Conservation (phyloP, 2,888 invertebrate species). For the Deroplatys truncata region DNA sequence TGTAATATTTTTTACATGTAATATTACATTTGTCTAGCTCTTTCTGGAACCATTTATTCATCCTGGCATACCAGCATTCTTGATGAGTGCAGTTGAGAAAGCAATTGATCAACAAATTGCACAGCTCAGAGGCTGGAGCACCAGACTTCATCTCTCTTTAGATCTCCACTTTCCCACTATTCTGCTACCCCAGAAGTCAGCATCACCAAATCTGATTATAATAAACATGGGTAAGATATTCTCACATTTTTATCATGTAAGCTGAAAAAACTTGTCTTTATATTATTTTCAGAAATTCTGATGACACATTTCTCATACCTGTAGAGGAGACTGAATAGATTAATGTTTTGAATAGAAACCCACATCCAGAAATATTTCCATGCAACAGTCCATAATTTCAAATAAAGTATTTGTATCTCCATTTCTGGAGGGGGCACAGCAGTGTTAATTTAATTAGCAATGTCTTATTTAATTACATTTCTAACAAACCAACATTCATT, state of each 20-base stretch:
- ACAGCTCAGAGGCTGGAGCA: slow-evolving; percentile 48
- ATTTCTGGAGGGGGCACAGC: too few relatives aligned
- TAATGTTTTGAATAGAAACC: neutral
- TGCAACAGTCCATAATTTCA: too few relatives aligned
- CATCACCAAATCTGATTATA: slow-evolving; percentile 70
- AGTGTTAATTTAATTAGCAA: too few relatives aligned
- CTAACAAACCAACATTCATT: too few relatives aligned
- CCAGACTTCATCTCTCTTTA: slow-evolving; percentile 58
- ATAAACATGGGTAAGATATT: slow-evolving; percentile 62
- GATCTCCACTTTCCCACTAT: slow-evolving; percentile 71
- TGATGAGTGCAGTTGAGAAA: slow-evolving; percentile 42
- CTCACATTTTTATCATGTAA: neutral
- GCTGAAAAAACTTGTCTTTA: neutral
- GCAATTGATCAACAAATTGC: slow-evolving; percentile 42
- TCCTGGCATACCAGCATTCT: slow-evolving; percentile 32
- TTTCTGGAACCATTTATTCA: slow-evolving; percentile 53
- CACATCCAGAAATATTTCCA: too few relatives aligned
- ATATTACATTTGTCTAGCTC: slow-evolving; percentile 44
- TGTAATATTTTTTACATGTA: neutral
- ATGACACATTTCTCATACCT: neutral
- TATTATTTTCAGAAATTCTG: neutral
- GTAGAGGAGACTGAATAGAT: neutral
- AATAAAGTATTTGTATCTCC: too few relatives aligned
- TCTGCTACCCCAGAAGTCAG: slow-evolving; percentile 72
- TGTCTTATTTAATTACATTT: too few relatives aligned